A percentile compares a stretch with the other conserved stretches of the same genome.
phyloP scores from a whole-genome alignment of 2,888 invertebrate species.

The Drosophila meridionalis region DNA sequence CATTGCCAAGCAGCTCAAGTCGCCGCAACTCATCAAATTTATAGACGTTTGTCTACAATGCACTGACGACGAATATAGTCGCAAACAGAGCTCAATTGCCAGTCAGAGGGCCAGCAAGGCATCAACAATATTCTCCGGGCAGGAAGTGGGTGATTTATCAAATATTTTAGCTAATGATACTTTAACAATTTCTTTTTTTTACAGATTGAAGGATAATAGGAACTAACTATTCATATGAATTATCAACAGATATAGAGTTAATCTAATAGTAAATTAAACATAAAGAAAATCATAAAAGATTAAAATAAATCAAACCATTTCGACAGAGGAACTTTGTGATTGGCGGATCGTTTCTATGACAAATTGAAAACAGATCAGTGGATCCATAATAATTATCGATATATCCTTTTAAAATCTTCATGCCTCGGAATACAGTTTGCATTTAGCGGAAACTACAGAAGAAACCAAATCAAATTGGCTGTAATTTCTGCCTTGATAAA shows the following conservation, averaged over 20 bases:
- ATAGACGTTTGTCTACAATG: constrained; percentile 45
- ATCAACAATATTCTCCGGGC: constrained; percentile 1
- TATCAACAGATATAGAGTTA: neutral
- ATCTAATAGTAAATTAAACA: neutral
- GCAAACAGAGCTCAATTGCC: constrained; percentile 21
- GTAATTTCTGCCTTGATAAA: neutral
- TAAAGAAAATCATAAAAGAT: neutral
- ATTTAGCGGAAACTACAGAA: neutral
- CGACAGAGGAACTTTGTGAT: neutral
- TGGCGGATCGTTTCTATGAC: neutral
- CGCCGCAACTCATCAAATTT: constrained; percentile 26
- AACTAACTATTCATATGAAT: too few relatives aligned
- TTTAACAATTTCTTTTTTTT: neutral
- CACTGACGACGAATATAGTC: constrained; percentile 40
- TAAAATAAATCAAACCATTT: constrained; percentile 1
- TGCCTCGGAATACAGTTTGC: neutral
- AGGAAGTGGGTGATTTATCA: neutral
- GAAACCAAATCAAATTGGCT: neutral
- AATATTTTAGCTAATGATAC: neutral
- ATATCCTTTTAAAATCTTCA: neutral
- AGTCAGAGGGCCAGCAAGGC: constrained; percentile 28
- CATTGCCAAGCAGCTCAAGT: constrained; percentile 14
- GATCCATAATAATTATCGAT: neutral
- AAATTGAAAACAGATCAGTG: neutral
- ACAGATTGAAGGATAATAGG: neutral